A percentile compares a stretch with the other conserved stretches of the same genome.
Evolutionary conservation across 2,797 vertebrate species (phyloP).

Genomic region (Gallinago stenura): DNA sequence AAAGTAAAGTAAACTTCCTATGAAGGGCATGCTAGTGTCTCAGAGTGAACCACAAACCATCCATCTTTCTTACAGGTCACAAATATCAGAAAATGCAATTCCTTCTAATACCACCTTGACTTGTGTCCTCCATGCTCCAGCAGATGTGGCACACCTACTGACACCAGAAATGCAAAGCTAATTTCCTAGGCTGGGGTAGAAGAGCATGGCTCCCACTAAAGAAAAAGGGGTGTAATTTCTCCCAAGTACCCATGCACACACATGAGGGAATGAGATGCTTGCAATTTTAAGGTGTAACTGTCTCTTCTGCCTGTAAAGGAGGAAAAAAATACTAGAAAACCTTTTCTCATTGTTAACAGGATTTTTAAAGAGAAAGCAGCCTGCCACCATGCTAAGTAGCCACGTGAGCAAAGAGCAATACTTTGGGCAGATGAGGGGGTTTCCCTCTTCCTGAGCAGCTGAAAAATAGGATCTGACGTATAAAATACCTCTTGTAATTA

Average conservation of each 20-base stretch:
- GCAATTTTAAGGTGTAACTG: background rate
- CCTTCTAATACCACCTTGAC: background rate
- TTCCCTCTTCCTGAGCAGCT: background rate
- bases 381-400: background rate
- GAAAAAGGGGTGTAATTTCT: background rate
- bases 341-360: background rate
- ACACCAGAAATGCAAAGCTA: background rate
- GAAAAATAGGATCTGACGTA: constrained; percentile 12
- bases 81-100: background rate
- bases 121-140: background rate
- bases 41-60: background rate
- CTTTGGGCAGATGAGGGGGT: background rate
- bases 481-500: constrained; percentile 22
- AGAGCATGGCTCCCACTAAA: background rate
- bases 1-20: background rate
- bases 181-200: background rate
- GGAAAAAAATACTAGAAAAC: background rate
- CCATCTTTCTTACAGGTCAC: background rate
- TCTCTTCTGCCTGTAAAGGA: background rate
- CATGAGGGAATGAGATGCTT: background rate
- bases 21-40: background rate
- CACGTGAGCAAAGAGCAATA: background rate
- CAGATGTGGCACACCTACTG: background rate
- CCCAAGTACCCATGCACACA: too few species aligned
- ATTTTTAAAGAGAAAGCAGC: background rate